Evolutionary conservation across 30 jellyfish, hydroid and myxozoan genomes (phyloP), one percentile per base, ranked within the genome.

Genomic region (Hydra vulgaris): DNA sequence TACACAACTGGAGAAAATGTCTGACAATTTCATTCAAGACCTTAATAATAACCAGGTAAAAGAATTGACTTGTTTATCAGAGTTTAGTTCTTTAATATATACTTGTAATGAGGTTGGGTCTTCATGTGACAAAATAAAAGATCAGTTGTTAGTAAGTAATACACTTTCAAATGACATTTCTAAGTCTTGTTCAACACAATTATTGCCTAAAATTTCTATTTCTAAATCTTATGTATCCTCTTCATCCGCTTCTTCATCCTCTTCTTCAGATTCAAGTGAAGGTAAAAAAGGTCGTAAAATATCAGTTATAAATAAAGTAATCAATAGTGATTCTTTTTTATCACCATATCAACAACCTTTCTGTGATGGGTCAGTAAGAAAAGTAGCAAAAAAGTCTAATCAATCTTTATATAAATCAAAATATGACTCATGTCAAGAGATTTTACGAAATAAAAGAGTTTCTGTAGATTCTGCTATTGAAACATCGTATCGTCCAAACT

Each of bases 401-500:
- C 5, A 40, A 3, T 40, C 61, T 3, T 40, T 40, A 40, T 40
- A 40, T 40, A 12, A 40, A 40, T 40, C 61, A 40, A 5, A 40
- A 40, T 40, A 3, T 40, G 61, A 3, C 61, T 40, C 61, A 40
- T 40, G 61, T 40, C 61, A 40, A 40, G 85, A 78, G 17, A 15
- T 8, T 3, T 20, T n/a, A 1, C 75, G 75, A 20, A 68, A 15
- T 15, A 68, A 68, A 68, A 68, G 27, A 23, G 27, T 68, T 68
- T 68, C 75, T 68, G 75, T 68, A 8, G 75, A 68, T 23, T 68
- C 75, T n/a, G 75, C 75, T n/a, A 68, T 68, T 68, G 75, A 68
- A 68, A 68, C 75, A 3, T 1, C 25, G 8, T 68, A 68, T 68
- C 75, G 75, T n/a, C 16, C 75, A 3, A 68, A 68, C 25, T 20